These are phyloP conservation scores for Antigone vipio DNA, from an alignment of 2,113 vertebrate species.

Conservation along the genomic window DNA sequence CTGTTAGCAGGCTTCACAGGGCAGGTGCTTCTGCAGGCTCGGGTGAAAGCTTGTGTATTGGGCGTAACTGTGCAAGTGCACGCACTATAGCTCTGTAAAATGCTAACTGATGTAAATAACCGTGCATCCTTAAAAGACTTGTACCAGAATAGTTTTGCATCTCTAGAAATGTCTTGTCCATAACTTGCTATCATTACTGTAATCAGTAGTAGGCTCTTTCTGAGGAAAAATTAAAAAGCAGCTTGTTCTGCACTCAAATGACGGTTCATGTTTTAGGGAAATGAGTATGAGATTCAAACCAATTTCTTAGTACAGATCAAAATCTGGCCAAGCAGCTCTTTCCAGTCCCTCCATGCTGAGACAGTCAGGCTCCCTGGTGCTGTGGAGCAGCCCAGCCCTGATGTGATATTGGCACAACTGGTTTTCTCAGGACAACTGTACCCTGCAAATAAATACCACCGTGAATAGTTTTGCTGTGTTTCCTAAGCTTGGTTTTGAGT, in stretches of 20 bases:
- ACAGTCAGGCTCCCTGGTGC: not conserved
- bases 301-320: not conserved
- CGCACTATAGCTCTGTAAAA: not conserved
- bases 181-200: not conserved
- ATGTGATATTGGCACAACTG: not conserved
- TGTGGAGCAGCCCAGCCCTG: not conserved
- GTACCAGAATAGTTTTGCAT: not conserved
- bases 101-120: not conserved
- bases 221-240: not conserved
- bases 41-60: slow-evolving; percentile 11
- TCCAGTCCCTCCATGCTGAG: not conserved
- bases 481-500: not conserved
- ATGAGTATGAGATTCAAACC: not conserved
- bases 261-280: not conserved
- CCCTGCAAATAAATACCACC: not conserved
- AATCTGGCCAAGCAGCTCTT: not conserved
- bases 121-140: not conserved
- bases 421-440: not conserved
- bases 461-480: not conserved
- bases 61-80: not conserved
- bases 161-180: not conserved
- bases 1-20: not conserved
- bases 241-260: not conserved
- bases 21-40: not conserved
- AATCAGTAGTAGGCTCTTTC: not conserved